A percentile compares a stretch with the other conserved stretches of the same genome.
Conservation (phyloP, 2,888 invertebrate species). For the Volucella bombylans region DNA sequence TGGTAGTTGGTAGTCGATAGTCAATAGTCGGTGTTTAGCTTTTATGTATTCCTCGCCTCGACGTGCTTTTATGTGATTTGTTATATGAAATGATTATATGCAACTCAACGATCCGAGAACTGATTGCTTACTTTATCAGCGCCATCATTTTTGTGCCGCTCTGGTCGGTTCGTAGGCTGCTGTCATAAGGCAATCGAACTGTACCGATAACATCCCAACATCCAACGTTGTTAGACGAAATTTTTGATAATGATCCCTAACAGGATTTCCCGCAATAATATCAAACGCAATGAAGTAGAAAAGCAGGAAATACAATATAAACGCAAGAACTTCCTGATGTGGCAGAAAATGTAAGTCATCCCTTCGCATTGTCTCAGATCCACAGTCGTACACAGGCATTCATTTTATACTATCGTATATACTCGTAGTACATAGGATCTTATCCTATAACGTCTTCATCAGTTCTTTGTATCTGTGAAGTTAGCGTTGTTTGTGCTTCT, state of each 20-base stretch:
- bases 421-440: slow-evolving; percentile 16
- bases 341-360: slow-evolving; percentile 59
- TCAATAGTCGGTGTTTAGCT: not conserved
- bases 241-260: slow-evolving; percentile 64
- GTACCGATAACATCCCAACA: not conserved
- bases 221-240: slow-evolving; percentile 17
- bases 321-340: slow-evolving; percentile 66
- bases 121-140: slow-evolving; percentile 48
- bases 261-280: slow-evolving; percentile 68
- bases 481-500: slow-evolving; percentile 47
- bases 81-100: slow-evolving; percentile 15
- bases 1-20: too few species aligned
- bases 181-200: slow-evolving; percentile 22
- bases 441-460: not conserved
- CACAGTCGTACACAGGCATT: not conserved
- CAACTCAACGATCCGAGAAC: slow-evolving; percentile 42
- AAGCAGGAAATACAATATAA: slow-evolving; percentile 64
- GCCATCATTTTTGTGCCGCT: slow-evolving; percentile 33
- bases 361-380: not conserved
- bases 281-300: slow-evolving; percentile 64
- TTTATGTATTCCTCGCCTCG: slow-evolving; percentile 29
- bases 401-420: not conserved
- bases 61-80: slow-evolving; percentile 21
- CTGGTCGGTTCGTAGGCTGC: slow-evolving; percentile 4
- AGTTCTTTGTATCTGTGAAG: slow-evolving; percentile 15